Percentiles rank a stretch among this genome's conserved stretches.
Evolutionary conservation across 1,140 invertebrate species (phyloP).

Genomic region (Bursaphelenchus mucronatus): DNA sequence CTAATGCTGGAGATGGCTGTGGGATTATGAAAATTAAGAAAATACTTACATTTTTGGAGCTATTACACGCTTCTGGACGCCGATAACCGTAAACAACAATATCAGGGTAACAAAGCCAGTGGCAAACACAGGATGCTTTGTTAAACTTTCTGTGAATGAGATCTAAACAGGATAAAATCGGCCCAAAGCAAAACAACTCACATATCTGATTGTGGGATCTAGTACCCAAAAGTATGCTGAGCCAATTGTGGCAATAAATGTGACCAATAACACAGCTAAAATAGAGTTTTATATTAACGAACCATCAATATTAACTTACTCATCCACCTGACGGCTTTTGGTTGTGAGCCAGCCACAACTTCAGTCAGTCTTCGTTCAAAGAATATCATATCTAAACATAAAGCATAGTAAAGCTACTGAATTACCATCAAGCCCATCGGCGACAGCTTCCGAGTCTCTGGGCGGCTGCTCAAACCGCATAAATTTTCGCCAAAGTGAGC

Average conservation of each 20-base stretch:
- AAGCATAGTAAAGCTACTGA: not conserved
- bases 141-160: slow-evolving; percentile 13
- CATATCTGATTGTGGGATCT: slow-evolving; percentile 18
- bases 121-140: slow-evolving; percentile 11
- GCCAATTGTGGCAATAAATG: slow-evolving; percentile 5
- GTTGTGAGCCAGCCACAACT: slow-evolving; percentile 14
- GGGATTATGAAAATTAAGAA: not conserved
- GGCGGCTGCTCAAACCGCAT: slow-evolving; percentile 5
- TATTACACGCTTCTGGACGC: slow-evolving; percentile 15
- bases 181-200: slow-evolving; percentile 8
- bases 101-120: slow-evolving; percentile 7
- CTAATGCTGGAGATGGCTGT: not conserved
- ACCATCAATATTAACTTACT: slow-evolving; percentile 9
- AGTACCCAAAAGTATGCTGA: slow-evolving; percentile 17
- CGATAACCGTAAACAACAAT: slow-evolving; percentile 8
- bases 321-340: slow-evolving; percentile 20
- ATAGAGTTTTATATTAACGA: not conserved
- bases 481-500: too few relatives aligned
- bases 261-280: slow-evolving; percentile 8
- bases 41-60: slow-evolving; percentile 17
- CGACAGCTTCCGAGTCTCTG: slow-evolving; percentile 12
- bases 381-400: slow-evolving; percentile 25
- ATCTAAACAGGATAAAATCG: slow-evolving; percentile 8
- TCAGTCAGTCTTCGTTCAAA: slow-evolving; percentile 14
- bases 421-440: slow-evolving; percentile 18